Evolutionary conservation across 2,888 invertebrate species (phyloP), one percentile per base, ranked within the genome.

Genomic region (Sesia apiformis): DNA sequence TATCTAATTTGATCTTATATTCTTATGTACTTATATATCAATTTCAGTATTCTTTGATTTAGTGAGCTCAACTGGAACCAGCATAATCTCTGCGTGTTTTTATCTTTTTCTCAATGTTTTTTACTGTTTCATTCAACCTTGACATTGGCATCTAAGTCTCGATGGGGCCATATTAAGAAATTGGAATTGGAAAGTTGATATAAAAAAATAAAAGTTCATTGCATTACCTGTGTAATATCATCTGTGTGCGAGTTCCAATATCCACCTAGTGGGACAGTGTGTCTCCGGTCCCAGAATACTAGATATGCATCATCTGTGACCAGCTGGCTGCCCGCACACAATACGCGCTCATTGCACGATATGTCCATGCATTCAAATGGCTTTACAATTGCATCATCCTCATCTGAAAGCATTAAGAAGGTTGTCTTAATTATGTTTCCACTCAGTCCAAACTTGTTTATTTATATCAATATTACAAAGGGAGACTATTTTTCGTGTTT

Each of bases 241-340:
- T 96, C 95, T 55, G 93, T 92, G 72, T 97, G 96, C 4, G 94
- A 93, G 65, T 96, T 94, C 93, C 93, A 94, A 73, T 96, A 97
- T 0, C 93, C 94, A 0, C 96, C 96, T 3, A 95, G 81, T 6
- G 94, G 84, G 58, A 90, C 87, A 0, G 84, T 70, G 57, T 89
- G 85, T 58, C 96, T 88, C 38, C 93, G 83, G 81, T 97, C 97
- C 93, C 95, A 96, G 83, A 97, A 97, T 58, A 96, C 80, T 8
- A 96, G 84, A 74, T 91, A 96, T 0, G 94, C 92, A 70, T 95
- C 94, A 38, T 92, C 91, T 55, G 92, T 90, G 50, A 92, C 84
- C 39, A 94, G 75, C 70, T 94, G 93, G 1, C 95, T 95, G 53
- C 96, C 97, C 1, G 93, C 94, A 70, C 94, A 93, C 56, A 97